Base-by-base conservation (phyloP, 2,797 vertebrate species). In the Lagothrix lagotricha region DNA sequence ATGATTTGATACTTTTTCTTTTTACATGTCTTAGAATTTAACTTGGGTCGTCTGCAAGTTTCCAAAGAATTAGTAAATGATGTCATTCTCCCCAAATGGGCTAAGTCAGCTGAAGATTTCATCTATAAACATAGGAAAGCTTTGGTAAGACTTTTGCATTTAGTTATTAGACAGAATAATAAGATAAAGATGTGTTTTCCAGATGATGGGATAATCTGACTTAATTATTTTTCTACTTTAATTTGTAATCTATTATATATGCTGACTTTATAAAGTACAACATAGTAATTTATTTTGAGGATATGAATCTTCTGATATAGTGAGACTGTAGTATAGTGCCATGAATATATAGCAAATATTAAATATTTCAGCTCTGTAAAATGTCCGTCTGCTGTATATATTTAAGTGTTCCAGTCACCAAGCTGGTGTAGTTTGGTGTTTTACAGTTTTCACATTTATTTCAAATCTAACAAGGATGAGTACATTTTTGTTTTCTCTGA, bases 61-160 rank as follows among this genome's bases (percentile, higher is more conserved):
- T 99, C 99, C 24, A 99, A 99, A 98, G 99, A 99, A 85, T 89
- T 98, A 64, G 99, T 99, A 22, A 99, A 99, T 97, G 98, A 99
- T 89, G 99, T 99, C 64, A 75, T 99, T 98, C 99, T 99, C 46
- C 99, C 99, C 1, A 99, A 98, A 98, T 99, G 99, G 99, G 99
- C 99, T 92, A 99, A 99, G 93, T 99, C 99, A 73, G 99, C 99
- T 0, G 99, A 99, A 98, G 99, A 99, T 98, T 99, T 99, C 97
- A 99, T 99, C 98, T 99, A 99, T 98, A 99, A 99, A 98, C 99
- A 99, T 97, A 99, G 99, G 95, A 99, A 99, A 98, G 99, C 99
- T 92, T 98, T 99, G 99, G 99, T 99, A 99, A 99, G 99, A 44
- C 93, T 61, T 75, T 94, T 95, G 0, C 92, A 0, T 90, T 93